These are phyloP conservation scores for Xestia c-nigrum DNA, from an alignment of 2,888 invertebrate genomes.

Conservation along the genomic window DNA sequence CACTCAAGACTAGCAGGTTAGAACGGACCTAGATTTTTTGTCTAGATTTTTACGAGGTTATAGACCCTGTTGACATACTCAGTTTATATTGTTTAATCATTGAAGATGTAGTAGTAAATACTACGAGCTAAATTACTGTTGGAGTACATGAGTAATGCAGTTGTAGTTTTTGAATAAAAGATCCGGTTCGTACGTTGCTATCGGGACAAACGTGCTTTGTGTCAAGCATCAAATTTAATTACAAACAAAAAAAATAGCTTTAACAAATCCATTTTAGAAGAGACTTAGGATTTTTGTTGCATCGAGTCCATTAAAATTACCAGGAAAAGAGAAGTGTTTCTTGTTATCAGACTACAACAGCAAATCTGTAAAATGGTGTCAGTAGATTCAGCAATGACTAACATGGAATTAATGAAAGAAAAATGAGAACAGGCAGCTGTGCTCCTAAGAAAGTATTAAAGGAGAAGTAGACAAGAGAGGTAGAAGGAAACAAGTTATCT, in stretches of 20 bases:
- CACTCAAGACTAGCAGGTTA: slow-evolving; percentile 28
- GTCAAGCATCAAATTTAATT: background rate
- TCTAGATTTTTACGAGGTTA: slow-evolving; percentile 57
- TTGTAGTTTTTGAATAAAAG: slow-evolving; percentile 28
- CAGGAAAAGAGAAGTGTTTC: too few relatives aligned
- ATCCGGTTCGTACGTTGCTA: slow-evolving; percentile 14
- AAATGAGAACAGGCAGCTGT: background rate
- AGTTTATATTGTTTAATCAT: slow-evolving; percentile 46
- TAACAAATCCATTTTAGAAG: background rate
- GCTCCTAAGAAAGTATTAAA: background rate
- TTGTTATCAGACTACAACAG: too few relatives aligned
- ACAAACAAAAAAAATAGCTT: background rate
- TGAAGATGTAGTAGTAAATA: slow-evolving; percentile 30
- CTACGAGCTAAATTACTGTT: slow-evolving; percentile 32
- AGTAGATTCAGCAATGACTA: background rate
- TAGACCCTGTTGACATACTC: slow-evolving; percentile 51
- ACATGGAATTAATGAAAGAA: background rate
- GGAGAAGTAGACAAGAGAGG: background rate
- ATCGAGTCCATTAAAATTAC: too few relatives aligned
- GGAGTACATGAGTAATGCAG: slow-evolving; percentile 37
- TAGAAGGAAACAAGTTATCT: background rate
- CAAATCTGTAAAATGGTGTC: too few relatives aligned
- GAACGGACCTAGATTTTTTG: slow-evolving; percentile 62
- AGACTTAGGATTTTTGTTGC: too few relatives aligned
- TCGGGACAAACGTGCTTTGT: slow-evolving; percentile 5